Evolutionary conservation across 2,888 invertebrate species (phyloP).

Genomic region (Coelopa pilipes): DNA sequence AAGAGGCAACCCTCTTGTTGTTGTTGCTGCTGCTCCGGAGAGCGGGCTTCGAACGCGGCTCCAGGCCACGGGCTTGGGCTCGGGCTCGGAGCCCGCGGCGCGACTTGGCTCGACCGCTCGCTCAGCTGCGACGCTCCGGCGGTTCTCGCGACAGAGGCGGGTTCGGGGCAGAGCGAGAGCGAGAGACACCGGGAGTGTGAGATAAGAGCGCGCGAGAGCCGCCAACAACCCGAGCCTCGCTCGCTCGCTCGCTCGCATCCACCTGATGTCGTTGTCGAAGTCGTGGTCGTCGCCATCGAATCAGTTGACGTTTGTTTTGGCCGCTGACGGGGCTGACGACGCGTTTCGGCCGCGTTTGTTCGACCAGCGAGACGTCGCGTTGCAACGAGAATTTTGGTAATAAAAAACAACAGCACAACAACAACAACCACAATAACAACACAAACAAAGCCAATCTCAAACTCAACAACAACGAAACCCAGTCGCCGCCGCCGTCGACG

Average conservation of each 20-base stretch:
- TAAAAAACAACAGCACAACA: not conserved
- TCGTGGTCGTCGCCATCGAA: constrained; percentile 10
- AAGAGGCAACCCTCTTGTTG: not conserved
- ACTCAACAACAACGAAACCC: not conserved
- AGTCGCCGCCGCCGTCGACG: too few species aligned
- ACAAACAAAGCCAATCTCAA: not conserved
- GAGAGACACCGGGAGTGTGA: too few species aligned
- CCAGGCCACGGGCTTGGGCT: too few species aligned
- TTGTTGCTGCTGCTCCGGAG: not conserved
- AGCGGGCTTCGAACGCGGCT: too few species aligned
- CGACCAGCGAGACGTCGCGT: not conserved
- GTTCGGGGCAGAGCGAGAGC: too few species aligned
- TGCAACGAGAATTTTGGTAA: constrained; percentile 51
- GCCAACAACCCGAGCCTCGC: too few species aligned
- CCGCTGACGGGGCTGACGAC: constrained; percentile 17
- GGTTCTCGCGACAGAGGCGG: too few species aligned
- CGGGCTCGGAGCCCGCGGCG: too few species aligned
- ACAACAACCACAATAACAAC: not conserved
- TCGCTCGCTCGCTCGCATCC: not conserved
- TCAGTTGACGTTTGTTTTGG: constrained; percentile 50
- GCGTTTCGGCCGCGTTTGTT: not conserved
- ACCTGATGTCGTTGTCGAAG: not conserved
- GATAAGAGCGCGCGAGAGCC: not conserved
- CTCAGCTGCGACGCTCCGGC: too few species aligned
- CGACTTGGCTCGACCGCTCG: too few species aligned